Evolutionary conservation across 2,797 vertebrate genomes (phyloP).

Genomic region (Aeoliscus strigatus): DNA sequence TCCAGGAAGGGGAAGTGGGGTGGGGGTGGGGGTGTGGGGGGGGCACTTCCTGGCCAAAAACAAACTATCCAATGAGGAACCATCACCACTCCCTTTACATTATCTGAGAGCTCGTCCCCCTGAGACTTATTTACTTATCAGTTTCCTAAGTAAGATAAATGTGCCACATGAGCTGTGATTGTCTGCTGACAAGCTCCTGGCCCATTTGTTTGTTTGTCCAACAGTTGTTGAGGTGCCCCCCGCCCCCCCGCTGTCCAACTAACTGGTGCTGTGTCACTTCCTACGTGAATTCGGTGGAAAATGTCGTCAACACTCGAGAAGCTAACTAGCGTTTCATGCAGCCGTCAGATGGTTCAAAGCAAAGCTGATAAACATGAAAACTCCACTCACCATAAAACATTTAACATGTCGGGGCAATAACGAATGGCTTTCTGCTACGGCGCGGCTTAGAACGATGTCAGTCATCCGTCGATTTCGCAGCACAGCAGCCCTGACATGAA

Average conservation of each 20-base stretch:
- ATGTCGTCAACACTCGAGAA: background rate
- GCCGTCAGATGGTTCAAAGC: slow-evolving; percentile 23
- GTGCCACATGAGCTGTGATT: slow-evolving; percentile 43
- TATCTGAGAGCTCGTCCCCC: slow-evolving; percentile 34
- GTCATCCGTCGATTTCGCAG: slow-evolving; percentile 44
- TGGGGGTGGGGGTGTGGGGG: slow-evolving; percentile 5
- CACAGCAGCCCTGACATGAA: slow-evolving; percentile 27
- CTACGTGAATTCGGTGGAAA: too few relatives aligned
- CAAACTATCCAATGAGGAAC: slow-evolving; percentile 45
- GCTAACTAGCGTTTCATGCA: slow-evolving; percentile 15
- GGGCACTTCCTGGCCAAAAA: slow-evolving; percentile 55
- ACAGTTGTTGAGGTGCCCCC: slow-evolving; percentile 28
- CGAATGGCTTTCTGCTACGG: slow-evolving; percentile 24
- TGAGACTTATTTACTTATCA: slow-evolving; percentile 55
- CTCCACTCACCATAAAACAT: background rate
- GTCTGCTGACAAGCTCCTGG: slow-evolving; percentile 33
- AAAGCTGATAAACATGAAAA: slow-evolving; percentile 22
- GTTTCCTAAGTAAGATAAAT: slow-evolving; percentile 53
- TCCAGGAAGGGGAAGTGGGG: too few relatives aligned
- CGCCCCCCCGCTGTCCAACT: slow-evolving; percentile 17
- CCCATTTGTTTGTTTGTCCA: slow-evolving; percentile 24
- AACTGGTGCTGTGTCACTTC: slow-evolving; percentile 9
- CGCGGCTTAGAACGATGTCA: slow-evolving; percentile 46
- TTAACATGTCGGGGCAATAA: slow-evolving; percentile 19
- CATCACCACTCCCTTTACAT: slow-evolving; percentile 31